Percentiles rank a stretch among this genome's conserved stretches.
phyloP scores from a whole-genome alignment of 2,888 invertebrate species.

The Lissonota sp. region DNA sequence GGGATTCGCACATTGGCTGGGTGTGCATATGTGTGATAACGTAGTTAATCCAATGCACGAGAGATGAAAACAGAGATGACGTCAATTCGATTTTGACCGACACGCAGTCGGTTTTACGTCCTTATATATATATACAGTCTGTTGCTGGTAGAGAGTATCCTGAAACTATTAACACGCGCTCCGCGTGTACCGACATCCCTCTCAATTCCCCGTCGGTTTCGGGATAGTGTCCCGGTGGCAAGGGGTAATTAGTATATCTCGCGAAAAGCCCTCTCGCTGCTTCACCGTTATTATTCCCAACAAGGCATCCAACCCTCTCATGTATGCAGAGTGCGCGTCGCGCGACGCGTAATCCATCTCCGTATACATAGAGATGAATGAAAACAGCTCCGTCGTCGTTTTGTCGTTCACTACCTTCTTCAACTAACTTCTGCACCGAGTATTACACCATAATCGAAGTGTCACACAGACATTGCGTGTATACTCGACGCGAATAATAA shows the following conservation, averaged over 20 bases:
- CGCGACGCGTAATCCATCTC: conserved; percentile 59
- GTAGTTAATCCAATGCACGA: conserved; percentile 48
- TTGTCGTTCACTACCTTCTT: not conserved
- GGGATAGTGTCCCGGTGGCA: conserved; percentile 32
- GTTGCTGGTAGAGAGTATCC: conserved; percentile 38
- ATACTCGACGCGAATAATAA: conserved; percentile 32
- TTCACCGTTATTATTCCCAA: conserved; percentile 57
- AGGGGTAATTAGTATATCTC: conserved; percentile 61
- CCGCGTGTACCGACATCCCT: conserved; percentile 34
- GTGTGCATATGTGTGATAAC: conserved; percentile 29
- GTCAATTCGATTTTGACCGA: conserved; percentile 56
- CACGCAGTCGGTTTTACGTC: conserved; percentile 36
- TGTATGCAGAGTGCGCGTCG: conserved; percentile 42
- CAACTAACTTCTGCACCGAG: not conserved
- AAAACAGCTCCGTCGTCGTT: conserved; percentile 40
- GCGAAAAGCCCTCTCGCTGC: conserved; percentile 31
- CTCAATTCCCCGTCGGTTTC: conserved; percentile 45
- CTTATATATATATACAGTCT: conserved; percentile 14
- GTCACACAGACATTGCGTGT: conserved; percentile 38
- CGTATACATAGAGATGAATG: conserved; percentile 42
- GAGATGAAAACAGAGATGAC: conserved; percentile 36
- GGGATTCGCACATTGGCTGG: no score
- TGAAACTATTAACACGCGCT: conserved; percentile 61
- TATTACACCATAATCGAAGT: conserved; percentile 35
- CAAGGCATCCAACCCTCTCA: conserved; percentile 34